Conservation (phyloP, 2,113 vertebrate species). For the Ophthalmolycus amberensis region DNA sequence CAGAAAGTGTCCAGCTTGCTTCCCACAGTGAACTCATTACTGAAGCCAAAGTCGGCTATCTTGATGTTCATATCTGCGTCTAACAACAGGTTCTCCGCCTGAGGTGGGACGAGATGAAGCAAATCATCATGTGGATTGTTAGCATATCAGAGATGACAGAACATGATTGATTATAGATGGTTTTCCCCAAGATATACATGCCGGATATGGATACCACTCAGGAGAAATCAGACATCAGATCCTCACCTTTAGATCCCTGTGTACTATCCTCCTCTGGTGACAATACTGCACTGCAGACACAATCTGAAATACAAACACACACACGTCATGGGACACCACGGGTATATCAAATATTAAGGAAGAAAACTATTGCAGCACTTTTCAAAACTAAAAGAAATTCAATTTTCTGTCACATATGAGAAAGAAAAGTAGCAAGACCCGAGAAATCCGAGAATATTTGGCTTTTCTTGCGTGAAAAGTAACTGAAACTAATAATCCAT, state of each 20-base stretch:
- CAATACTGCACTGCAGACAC: constrained; percentile 99
- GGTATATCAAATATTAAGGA: neutral
- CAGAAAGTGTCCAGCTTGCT: constrained; percentile 98
- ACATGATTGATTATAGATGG: neutral
- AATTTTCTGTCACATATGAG: neutral
- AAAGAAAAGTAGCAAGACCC: neutral
- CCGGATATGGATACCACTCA: neutral
- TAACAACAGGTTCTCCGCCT: constrained; percentile 97
- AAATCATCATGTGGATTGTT: neutral
- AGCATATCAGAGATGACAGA: neutral
- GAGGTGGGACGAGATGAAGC: constrained; percentile 45
- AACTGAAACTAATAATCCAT: neutral
- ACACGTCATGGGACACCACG: neutral
- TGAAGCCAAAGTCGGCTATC: constrained; percentile 99
- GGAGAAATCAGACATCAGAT: constrained; percentile 11
- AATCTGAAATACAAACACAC: constrained; percentile 88
- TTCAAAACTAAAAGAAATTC: neutral
- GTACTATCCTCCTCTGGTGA: constrained; percentile 97
- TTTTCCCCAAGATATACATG: neutral
- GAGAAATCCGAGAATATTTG: neutral
- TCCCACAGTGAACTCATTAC: constrained; percentile 96
- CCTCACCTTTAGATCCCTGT: constrained; percentile 95
- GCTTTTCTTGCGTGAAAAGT: neutral
- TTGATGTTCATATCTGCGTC: constrained; percentile 99
- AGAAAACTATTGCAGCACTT: neutral